Percentiles rank a stretch among this genome's conserved stretches.
These are phyloP conservation scores for Drosophila kepulauana DNA, from an alignment of 1,140 invertebrate species.

Conservation along the genomic window DNA sequence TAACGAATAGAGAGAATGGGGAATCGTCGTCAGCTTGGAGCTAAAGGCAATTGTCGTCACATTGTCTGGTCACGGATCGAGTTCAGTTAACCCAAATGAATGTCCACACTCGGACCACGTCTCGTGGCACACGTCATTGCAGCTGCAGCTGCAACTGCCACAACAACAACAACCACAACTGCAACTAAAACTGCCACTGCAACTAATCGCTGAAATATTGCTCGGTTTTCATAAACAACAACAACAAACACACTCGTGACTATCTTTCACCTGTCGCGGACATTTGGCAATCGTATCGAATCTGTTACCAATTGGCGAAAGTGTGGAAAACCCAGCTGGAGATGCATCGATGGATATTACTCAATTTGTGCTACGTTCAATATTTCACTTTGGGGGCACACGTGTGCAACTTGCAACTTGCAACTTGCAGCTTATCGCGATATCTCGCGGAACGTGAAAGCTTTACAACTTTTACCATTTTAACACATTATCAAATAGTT, in stretches of 20 bases:
- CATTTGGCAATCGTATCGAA: conserved; percentile 40
- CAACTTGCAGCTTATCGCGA: background rate
- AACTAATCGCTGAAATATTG: conserved; percentile 27
- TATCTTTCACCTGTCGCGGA: conserved; percentile 37
- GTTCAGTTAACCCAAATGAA: conserved; percentile 38
- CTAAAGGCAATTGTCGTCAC: conserved; percentile 19
- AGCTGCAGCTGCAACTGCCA: conserved; percentile 18
- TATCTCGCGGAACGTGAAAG: background rate
- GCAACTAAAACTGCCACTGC: conserved; percentile 35
- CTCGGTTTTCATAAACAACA: conserved; percentile 8
- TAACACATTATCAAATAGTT: background rate
- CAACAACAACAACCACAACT: conserved; percentile 28
- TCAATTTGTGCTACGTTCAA: background rate
- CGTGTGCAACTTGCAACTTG: too few species aligned
- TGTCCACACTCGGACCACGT: background rate
- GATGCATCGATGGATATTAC: background rate
- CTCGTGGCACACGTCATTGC: conserved; percentile 43
- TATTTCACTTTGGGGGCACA: background rate
- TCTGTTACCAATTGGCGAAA: conserved; percentile 40
- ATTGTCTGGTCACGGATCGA: conserved; percentile 27
- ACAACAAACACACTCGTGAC: conserved; percentile 17
- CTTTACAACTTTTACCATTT: background rate
- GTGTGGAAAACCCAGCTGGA: conserved; percentile 23
- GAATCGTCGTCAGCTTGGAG: conserved; percentile 15
- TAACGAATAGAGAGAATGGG: background rate